Evolutionary conservation across 1,140 invertebrate species (phyloP).

Genomic region (Bombus consobrinus): DNA sequence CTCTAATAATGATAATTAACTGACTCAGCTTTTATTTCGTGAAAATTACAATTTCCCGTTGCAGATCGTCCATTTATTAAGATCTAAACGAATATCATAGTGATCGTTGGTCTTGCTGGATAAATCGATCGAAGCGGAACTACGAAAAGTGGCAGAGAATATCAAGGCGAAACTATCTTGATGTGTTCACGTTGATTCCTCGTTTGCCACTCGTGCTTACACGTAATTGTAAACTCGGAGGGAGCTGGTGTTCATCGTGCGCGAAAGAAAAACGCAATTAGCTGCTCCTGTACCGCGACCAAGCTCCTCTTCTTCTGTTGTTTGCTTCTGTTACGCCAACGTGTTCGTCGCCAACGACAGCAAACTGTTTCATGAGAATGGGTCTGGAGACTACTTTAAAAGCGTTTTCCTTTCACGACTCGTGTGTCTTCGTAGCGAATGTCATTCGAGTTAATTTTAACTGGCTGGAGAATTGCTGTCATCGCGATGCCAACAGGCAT

Average conservation of each 20-base stretch:
- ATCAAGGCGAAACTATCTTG: not conserved
- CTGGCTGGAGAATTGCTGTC: not conserved
- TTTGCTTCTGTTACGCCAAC: slow-evolving; percentile 1
- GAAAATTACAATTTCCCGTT: not conserved
- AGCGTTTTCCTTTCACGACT: slow-evolving; percentile 16
- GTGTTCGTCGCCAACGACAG: not conserved
- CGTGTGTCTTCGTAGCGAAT: not conserved
- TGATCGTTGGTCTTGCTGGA: not conserved
- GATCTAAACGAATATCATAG: not conserved
- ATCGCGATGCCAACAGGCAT: not conserved
- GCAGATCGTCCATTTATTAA: not conserved
- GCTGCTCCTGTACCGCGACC: slow-evolving; percentile 22
- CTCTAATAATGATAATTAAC: not conserved
- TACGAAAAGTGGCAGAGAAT: not conserved
- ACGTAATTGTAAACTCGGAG: slow-evolving; percentile 20
- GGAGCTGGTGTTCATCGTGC: slow-evolving; percentile 2
- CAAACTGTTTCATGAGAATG: slow-evolving; percentile 37
- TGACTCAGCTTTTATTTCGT: not conserved
- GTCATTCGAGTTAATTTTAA: not conserved
- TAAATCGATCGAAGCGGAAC: too few species aligned
- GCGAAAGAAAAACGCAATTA: slow-evolving; percentile 46
- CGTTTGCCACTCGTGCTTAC: slow-evolving; percentile 7
- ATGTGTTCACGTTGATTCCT: slow-evolving; percentile 15
- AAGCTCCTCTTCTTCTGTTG: not conserved
- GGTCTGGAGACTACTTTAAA: not conserved